Evolutionary conservation across 2,113 vertebrate genomes (phyloP).

Genomic region (Oceanodroma tethys): DNA sequence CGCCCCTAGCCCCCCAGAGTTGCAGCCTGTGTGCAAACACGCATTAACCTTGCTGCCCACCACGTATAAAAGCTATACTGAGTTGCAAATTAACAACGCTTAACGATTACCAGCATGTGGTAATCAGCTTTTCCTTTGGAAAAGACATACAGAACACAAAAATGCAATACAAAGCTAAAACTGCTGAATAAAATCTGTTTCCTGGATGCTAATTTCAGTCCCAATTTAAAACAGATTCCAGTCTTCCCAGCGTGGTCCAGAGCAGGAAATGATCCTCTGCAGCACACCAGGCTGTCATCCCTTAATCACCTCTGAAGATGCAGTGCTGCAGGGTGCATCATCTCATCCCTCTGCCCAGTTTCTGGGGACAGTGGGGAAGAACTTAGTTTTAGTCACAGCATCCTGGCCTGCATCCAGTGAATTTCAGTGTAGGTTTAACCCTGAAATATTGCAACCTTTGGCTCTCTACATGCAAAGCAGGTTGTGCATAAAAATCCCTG

Average conservation of each 20-base stretch:
- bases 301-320: neutral
- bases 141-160: neutral
- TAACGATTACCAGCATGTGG: neutral
- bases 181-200: neutral
- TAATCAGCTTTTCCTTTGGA: neutral
- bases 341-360: neutral
- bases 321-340: neutral
- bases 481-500: neutral
- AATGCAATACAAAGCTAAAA: neutral
- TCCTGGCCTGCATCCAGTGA: neutral
- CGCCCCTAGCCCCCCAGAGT: fast-evolving
- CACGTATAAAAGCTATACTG: fast-evolving
- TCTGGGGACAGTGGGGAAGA: neutral
- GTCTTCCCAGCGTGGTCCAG: neutral
- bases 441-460: neutral
- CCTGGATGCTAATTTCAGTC: neutral
- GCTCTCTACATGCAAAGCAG: neutral
- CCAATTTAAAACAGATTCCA: neutral
- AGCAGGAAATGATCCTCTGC: neutral
- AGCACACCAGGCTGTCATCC: neutral
- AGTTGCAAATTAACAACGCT: neutral
- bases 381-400: neutral
- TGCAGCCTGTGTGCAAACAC: neutral
- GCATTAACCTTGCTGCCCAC: neutral
- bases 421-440: neutral